Conservation (phyloP, 2,113 vertebrate species). For the Hemiprocne comata region DNA sequence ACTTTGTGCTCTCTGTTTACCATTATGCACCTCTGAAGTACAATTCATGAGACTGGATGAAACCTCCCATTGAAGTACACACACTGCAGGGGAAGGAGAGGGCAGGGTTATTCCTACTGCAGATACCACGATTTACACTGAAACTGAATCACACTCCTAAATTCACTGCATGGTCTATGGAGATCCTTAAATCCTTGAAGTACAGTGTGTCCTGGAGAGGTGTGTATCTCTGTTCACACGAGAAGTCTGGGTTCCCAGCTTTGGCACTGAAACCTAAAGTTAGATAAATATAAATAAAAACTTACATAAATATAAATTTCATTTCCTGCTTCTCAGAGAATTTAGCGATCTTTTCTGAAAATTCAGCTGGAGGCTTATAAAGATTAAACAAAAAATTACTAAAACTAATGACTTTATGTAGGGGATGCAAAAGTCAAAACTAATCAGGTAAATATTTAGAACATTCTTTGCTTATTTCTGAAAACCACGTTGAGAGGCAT, state of each 20-base stretch:
- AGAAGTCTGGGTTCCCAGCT: background rate
- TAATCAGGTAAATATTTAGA: conserved; percentile 1
- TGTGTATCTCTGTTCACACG: background rate
- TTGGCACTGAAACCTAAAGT: background rate
- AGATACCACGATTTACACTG: background rate
- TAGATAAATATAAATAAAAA: no score
- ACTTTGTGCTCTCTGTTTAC: background rate
- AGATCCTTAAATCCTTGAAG: background rate
- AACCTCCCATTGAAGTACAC: background rate
- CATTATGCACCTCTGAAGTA: background rate
- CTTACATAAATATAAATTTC: background rate
- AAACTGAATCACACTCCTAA: background rate
- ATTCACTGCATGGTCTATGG: background rate
- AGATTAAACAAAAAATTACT: background rate
- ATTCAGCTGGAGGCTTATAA: background rate
- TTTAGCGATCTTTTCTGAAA: background rate
- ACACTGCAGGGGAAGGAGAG: background rate
- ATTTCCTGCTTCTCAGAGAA: background rate
- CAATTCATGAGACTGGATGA: background rate
- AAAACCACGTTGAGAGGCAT: background rate
- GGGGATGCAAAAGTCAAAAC: background rate
- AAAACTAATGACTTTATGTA: background rate
- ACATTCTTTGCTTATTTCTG: background rate
- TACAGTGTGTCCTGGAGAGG: background rate
- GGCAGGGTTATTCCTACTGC: background rate